Conservation (phyloP, 2,113 vertebrate genomes). For the Charadrius vociferus region DNA sequence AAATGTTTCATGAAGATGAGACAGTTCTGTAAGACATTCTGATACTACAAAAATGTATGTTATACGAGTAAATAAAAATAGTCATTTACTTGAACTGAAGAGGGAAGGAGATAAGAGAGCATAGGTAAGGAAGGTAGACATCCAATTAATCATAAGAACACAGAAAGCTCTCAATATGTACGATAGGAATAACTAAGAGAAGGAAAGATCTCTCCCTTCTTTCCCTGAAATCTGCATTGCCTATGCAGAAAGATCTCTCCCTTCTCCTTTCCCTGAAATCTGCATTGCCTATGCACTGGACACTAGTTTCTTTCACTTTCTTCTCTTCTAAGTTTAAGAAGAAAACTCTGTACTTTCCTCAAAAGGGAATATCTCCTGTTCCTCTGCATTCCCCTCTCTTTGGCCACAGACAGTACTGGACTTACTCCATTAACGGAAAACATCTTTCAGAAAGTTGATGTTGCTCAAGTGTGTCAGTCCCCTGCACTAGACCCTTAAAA, state of each 20-base stretch:
- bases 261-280: background rate
- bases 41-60: background rate
- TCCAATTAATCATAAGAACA: background rate
- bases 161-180: background rate
- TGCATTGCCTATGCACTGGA: background rate
- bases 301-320: background rate
- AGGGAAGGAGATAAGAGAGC: background rate
- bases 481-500: slow-evolving; percentile 9
- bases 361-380: background rate
- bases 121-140: background rate
- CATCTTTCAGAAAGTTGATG: background rate
- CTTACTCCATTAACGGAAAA: background rate
- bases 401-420: background rate
- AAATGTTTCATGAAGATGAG: background rate
- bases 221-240: background rate
- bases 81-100: background rate
- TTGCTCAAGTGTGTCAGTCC: background rate
- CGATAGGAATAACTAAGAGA: background rate
- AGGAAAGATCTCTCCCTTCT: background rate
- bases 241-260: background rate
- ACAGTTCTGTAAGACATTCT: background rate
- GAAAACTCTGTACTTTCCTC: background rate
- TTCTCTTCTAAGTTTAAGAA: background rate
- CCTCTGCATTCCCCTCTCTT: background rate
- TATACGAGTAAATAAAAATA: background rate